Percentiles rank a stretch among this genome's conserved stretches.
Evolutionary conservation across 2,797 vertebrate species (phyloP).

Genomic region (Acanthornis magna): DNA sequence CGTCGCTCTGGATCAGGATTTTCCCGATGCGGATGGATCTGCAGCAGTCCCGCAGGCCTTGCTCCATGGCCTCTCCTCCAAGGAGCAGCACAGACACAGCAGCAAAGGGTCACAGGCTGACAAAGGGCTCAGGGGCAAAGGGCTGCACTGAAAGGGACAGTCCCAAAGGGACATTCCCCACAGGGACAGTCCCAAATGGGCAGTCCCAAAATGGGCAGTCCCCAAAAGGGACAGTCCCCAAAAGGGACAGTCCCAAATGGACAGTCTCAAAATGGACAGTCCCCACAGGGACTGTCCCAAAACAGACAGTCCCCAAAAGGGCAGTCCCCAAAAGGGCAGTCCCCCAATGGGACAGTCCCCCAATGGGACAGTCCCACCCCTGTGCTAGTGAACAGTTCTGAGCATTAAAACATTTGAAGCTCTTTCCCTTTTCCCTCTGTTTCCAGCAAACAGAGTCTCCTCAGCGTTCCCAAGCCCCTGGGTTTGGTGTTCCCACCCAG

Average conservation of each 20-base stretch:
- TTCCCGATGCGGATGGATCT: constrained; percentile 94
- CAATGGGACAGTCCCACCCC: background rate
- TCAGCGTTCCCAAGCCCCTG: background rate
- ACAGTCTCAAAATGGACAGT: background rate
- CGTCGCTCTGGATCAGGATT: constrained; percentile 97
- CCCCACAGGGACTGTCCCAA: too few relatives aligned
- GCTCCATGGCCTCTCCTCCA: constrained; percentile 96
- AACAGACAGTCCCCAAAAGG: too few relatives aligned
- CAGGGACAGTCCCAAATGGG: too few relatives aligned
- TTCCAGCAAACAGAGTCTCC: background rate
- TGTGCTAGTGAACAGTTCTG: background rate
- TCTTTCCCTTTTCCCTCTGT: background rate
- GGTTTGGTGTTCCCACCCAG: background rate
- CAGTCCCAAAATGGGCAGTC: too few relatives aligned
- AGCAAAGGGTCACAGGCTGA: background rate
- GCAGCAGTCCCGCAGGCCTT: constrained; percentile 94
- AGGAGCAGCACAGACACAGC: background rate
- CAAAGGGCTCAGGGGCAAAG: background rate
- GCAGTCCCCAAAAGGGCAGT: too few relatives aligned
- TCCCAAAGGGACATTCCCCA: background rate
- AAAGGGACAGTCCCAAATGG: too few relatives aligned
- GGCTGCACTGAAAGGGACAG: background rate
- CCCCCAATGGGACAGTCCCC: too few relatives aligned
- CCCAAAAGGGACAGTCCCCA: background rate
- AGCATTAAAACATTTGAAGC: background rate